Evolutionary conservation across 2,797 vertebrate species (phyloP).

Genomic region (Chelon labrosus): DNA sequence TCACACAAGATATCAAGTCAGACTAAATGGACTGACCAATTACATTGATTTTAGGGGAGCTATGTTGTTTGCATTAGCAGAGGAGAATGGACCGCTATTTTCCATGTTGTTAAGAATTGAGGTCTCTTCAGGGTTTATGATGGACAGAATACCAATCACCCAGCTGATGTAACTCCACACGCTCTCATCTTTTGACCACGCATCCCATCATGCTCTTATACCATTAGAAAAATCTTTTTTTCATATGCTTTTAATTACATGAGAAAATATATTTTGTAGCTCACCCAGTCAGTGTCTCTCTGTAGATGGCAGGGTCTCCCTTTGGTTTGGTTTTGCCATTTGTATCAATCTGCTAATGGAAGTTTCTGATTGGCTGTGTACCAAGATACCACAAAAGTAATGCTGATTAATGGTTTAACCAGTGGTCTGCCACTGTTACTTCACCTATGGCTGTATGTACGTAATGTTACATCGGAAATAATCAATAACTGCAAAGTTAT

Average conservation of each 20-base stretch:
- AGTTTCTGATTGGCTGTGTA: conserved; percentile 7
- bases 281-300: background rate
- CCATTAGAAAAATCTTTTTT: conserved; percentile 42
- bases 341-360: background rate
- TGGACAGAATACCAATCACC: conserved; percentile 59
- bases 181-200: conserved; percentile 22
- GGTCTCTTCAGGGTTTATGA: conserved; percentile 50
- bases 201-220: conserved; percentile 42
- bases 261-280: conserved; percentile 32
- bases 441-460: background rate
- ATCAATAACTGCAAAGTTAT: too few relatives aligned
- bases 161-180: conserved; percentile 30
- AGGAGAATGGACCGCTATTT: conserved; percentile 73
- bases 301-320: too few relatives aligned
- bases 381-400: background rate
- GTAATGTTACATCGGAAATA: too few relatives aligned
- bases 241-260: conserved; percentile 47
- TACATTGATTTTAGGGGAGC: conserved; percentile 75
- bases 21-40: conserved; percentile 70
- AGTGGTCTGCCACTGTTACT: background rate
- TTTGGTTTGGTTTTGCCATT: background rate
- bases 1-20: conserved; percentile 63
- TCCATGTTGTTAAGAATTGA: conserved; percentile 61
- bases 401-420: background rate
- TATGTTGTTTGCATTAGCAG: conserved; percentile 75